Conservation (phyloP, 1,140 invertebrate genomes). For the Tenebrio molitor region DNA sequence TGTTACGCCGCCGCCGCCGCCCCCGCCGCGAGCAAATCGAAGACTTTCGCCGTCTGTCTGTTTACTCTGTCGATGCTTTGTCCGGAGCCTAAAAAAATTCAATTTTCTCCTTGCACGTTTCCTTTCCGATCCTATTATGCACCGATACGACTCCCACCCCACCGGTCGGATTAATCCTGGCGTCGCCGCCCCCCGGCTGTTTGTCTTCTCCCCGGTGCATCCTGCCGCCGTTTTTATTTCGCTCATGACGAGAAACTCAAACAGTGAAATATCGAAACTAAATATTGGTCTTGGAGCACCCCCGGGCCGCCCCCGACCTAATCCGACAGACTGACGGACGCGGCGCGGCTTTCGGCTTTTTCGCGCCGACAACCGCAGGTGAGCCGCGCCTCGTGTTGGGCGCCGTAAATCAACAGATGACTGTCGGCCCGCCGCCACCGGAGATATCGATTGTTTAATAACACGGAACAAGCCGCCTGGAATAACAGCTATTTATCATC, state of each 20-base stretch:
- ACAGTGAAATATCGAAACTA: conserved; percentile 26
- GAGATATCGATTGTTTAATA: background rate
- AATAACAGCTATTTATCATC: background rate
- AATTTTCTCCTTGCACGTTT: background rate
- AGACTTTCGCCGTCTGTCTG: too few relatives aligned
- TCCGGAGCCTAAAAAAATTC: background rate
- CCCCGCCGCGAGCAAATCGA: too few relatives aligned
- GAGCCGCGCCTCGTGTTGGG: background rate
- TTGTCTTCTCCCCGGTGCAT: background rate
- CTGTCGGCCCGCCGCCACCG: background rate
- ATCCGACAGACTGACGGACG: background rate
- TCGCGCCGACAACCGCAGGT: background rate
- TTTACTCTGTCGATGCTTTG: too few relatives aligned
- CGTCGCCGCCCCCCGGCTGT: background rate
- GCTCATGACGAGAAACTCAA: conserved; percentile 12
- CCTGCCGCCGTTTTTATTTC: conserved; percentile 5
- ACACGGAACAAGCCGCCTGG: background rate
- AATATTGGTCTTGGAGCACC: conserved; percentile 16
- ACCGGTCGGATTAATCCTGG: background rate
- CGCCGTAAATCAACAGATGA: background rate
- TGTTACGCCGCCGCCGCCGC: too few relatives aligned
- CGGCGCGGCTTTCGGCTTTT: background rate
- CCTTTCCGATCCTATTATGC: conserved; percentile 4
- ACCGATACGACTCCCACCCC: background rate
- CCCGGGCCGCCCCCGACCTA: background rate